Conservation (phyloP, 2,888 invertebrate species). For the Harpalus rubripes region DNA sequence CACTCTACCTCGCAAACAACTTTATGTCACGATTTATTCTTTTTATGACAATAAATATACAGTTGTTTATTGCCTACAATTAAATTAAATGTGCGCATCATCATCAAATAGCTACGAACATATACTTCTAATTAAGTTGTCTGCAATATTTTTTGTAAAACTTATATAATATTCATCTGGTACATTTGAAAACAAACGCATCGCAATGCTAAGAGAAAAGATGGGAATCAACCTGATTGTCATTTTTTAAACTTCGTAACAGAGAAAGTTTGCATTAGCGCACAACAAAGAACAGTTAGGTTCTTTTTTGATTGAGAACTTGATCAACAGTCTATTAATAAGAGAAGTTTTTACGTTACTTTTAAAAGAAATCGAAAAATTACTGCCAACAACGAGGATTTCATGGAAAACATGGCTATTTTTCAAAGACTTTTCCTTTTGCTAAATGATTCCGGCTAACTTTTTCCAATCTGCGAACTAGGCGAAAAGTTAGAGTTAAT, state of each 20-base stretch:
- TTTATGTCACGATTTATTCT: neutral
- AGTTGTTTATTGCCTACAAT: neutral
- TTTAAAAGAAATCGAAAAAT: slow-evolving; percentile 38
- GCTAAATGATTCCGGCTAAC: neutral
- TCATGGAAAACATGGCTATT: slow-evolving; percentile 31
- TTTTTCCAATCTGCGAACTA: neutral
- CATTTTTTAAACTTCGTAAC: neutral
- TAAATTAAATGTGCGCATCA: neutral
- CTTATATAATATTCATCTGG: neutral
- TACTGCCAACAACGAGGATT: slow-evolving; percentile 34
- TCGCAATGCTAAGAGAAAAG: neutral
- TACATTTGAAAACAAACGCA: neutral
- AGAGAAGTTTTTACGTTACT: slow-evolving; percentile 14
- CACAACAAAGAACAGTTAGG: neutral
- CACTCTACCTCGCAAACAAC: neutral
- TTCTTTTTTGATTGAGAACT: slow-evolving; percentile 9
- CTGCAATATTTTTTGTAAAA: neutral
- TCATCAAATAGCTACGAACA: neutral
- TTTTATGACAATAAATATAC: slow-evolving; percentile 7
- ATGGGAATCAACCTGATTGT: neutral
- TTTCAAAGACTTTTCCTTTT: slow-evolving; percentile 43
- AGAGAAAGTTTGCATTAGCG: neutral
- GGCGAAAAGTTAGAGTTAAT: neutral
- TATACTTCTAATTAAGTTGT: neutral
- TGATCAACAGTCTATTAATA: slow-evolving; percentile 49